Conservation (phyloP, 2,797 vertebrate species). For the Nyctalus aviator region DNA sequence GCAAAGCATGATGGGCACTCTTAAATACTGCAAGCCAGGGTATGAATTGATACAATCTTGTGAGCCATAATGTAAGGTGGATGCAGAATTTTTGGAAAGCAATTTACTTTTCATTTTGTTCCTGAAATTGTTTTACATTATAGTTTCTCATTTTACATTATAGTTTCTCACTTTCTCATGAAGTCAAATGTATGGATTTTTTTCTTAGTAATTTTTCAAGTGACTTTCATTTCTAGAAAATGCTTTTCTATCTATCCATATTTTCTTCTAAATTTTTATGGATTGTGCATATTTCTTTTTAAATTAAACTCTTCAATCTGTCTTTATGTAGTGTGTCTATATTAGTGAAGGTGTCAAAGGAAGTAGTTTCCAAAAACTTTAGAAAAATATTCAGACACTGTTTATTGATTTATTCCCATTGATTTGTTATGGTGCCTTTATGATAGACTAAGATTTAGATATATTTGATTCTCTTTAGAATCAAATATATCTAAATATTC, state of each 20-base stretch:
- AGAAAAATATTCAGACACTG: neutral
- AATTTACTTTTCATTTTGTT: conserved; percentile 37
- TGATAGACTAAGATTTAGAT: neutral
- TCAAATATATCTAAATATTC: too few relatives aligned
- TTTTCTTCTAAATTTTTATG: neutral
- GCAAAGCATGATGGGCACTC: neutral
- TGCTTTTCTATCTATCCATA: conserved; percentile 5
- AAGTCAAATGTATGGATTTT: neutral
- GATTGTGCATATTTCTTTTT: neutral
- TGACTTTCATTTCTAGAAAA: conserved; percentile 20
- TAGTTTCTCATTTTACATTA: neutral
- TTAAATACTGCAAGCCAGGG: neutral
- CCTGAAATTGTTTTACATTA: conserved; percentile 34
- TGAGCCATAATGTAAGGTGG: neutral
- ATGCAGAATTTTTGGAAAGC: neutral
- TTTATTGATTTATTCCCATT: conserved; percentile 12
- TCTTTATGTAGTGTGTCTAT: neutral
- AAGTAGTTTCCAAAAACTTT: conserved; percentile 15
- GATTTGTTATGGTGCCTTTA: neutral
- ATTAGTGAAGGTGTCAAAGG: neutral
- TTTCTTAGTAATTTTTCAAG: neutral
- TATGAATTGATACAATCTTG: neutral
- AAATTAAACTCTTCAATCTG: neutral
- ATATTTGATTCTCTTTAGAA: neutral
- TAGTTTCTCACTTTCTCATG: neutral